Percentiles rank a stretch among this genome's conserved stretches.
phyloP scores from a whole-genome alignment of 2,888 invertebrate species.

The Poecilus cupreus region DNA sequence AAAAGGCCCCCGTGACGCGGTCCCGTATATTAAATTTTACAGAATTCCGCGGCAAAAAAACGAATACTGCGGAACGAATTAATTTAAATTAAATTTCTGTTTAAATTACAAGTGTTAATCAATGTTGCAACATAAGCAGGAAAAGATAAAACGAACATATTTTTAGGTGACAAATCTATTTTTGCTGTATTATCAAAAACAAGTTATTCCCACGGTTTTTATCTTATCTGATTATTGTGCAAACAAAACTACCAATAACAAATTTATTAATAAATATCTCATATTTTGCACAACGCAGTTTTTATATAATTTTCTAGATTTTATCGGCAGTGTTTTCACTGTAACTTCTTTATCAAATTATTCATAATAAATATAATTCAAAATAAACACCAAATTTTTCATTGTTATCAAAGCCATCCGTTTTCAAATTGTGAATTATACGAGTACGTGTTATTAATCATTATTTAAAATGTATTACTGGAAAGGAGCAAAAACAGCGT shows the following conservation, averaged over 20 bases:
- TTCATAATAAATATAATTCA: too few species aligned
- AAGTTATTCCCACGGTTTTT: conserved; percentile 25
- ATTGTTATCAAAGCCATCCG: too few species aligned
- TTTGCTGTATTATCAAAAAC: background rate
- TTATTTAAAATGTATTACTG: too few species aligned
- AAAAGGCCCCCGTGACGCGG: background rate
- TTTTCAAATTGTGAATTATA: too few species aligned
- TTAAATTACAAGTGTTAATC: too few species aligned
- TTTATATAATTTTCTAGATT: too few species aligned
- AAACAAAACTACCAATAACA: conserved; percentile 4
- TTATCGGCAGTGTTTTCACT: too few species aligned
- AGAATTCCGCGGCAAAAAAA: background rate
- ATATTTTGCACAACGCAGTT: too few species aligned
- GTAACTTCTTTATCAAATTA: too few species aligned
- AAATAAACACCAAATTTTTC: too few species aligned
- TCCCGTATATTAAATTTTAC: conserved; percentile 29
- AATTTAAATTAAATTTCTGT: background rate
- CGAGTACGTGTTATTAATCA: too few species aligned
- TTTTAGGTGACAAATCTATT: conserved; percentile 3
- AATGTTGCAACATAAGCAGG: background rate
- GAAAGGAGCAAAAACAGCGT: too few species aligned
- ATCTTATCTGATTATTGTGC: conserved; percentile 24
- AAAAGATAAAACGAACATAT: background rate
- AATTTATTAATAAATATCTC: conserved; percentile 22
- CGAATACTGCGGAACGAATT: background rate